Evolutionary conservation across 2,888 invertebrate species (phyloP).

Genomic region (Clivina fossor): DNA sequence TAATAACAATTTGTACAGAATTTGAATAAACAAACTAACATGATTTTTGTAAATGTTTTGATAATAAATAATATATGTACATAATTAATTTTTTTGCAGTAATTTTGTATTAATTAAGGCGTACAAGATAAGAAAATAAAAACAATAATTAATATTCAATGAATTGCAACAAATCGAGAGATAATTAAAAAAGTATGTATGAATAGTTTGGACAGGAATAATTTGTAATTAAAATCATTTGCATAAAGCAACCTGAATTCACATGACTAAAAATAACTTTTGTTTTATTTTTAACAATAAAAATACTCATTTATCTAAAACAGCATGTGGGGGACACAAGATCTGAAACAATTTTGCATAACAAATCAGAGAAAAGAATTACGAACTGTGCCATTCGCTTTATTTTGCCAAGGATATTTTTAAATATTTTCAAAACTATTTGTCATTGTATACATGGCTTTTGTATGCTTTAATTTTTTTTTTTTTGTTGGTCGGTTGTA

Average conservation of each 20-base stretch:
- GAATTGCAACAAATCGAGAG: conserved; percentile 8
- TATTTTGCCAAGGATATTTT: conserved; percentile 9
- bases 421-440: conserved; percentile 18
- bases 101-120: too few relatives aligned
- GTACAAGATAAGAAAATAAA: too few relatives aligned
- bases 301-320: conserved; percentile 22
- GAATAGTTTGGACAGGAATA: conserved; percentile 8
- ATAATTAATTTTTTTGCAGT: too few relatives aligned
- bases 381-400: conserved; percentile 9
- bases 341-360: conserved; percentile 23
- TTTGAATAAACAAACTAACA: too few relatives aligned
- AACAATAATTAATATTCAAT: too few relatives aligned
- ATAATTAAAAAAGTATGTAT: conserved; percentile 12
- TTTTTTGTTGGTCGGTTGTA: too few relatives aligned
- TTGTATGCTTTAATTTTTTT: conserved; percentile 21
- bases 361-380: conserved; percentile 22
- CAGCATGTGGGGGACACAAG: conserved; percentile 24
- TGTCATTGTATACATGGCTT: conserved; percentile 23
- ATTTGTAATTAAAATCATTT: conserved; percentile 25
- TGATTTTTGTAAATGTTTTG: too few relatives aligned
- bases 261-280: conserved; percentile 9
- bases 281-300: too few relatives aligned
- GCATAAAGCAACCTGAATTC: conserved; percentile 8
- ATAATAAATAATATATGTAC: too few relatives aligned
- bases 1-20: too few relatives aligned